Base-by-base conservation (phyloP, 2,797 vertebrate species). In the Buphagus erythrorhynchus region DNA sequence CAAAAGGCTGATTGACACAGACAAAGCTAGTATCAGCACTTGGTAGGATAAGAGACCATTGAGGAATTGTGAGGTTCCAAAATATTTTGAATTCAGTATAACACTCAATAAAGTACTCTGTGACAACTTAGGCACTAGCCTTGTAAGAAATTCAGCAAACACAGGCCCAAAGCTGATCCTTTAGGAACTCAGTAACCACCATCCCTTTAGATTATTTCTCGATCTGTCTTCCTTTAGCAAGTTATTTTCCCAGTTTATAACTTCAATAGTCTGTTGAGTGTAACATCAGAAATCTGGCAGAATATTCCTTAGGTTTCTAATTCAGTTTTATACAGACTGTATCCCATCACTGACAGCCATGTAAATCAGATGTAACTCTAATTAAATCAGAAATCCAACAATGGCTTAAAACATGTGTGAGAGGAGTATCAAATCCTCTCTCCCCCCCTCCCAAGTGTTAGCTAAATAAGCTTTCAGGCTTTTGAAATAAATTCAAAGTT, bases 401-500 rank as follows among this genome's bases (percentile, higher is more conserved):
- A 91, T 90, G 54, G 78, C 40, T 92, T 86, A 86, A 96, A 93
- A 83, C 84, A 93, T 71, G 33, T 94, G 75, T 79, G 66, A 94
- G 71, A 52, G 42, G 38, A 87, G 35, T 91, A 91, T 94, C 57
- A 91, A 52, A 91, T 86, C 38, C n/a, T 83, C 61, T 1, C 36
- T 88, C 59, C 26, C 38, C 86, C 33, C 38, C 33, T 82, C 52
- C 81, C 68, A 79, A 90, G 31, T 71, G 78, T 90, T 72, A 94
- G 51, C 62, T 96, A 95, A 95, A 93, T 80, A 91, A 85, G 61
- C 49, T 88, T 88, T 89, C 54, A 86, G 49, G 51, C 68, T 92
- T 95, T 96, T 94, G 91, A 97, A 93, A 95, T 68, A 90, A 72
- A 96, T 91, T 95, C 43, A n/a, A 62, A 86, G 85, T 91, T 93